Evolutionary conservation across 2,113 vertebrate species (phyloP), one percentile per base, ranked within the genome.

Genomic region (Malaclemys terrapin): DNA sequence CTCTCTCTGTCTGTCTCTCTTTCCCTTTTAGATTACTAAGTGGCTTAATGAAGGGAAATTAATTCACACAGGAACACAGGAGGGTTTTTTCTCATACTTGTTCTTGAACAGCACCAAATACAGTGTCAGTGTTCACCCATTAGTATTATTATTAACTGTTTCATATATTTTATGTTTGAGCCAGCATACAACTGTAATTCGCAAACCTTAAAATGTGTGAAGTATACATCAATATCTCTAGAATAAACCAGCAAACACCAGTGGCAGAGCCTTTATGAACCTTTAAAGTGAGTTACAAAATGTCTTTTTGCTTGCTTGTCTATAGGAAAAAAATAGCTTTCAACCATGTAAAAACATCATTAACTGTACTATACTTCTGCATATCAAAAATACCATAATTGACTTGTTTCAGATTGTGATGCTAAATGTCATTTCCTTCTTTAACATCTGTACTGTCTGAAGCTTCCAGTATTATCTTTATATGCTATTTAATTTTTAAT

Each of bases 401-500:
- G 31, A 81, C 59, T 94, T 88, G 31, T 80, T 97, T 96, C 91
- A 93, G 75, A 87, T 20, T 75, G 2, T 81, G 82, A 87, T 85
- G 31, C 5, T 80, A 80, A 89, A 54, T n/a, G n/a, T 10, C 5
- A 0, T 87, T 90, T 87, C 90, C 89, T 90, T 38, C 6, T 24
- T 93, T 35, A 95, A 59, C 27, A 84, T 80, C 59, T 90, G 80
- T 45, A 82, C 31, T 76, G 24, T 45, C 88, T 93, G 84, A 94
- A 17, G 50, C 0, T 0, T 76, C 27, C 84, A 87, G 49, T n/a
- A 79, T 89, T 81, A 31, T 86, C 27, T 93, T 59, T 81, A 86
- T 89, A 50, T 85, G 57, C 89, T 88, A 92, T 19, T 93, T 88
- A 38, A 86, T 90, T 95, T 92, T 91, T 85, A 93, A 82, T 49